These are phyloP conservation scores for Atethmia centrago DNA, from an alignment of 2,888 invertebrate species.

Conservation along the genomic window DNA sequence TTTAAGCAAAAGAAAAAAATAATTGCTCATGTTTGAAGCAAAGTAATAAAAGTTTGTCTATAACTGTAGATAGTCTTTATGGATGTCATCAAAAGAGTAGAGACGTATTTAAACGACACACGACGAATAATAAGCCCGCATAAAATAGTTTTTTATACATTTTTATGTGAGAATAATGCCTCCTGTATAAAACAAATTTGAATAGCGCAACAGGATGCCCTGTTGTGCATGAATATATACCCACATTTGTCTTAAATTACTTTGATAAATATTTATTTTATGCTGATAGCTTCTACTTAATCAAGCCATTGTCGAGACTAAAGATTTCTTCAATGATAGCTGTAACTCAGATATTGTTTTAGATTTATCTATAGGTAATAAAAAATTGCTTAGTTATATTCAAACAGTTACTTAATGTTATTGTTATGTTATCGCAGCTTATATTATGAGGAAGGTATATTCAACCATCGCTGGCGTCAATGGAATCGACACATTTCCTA, in stretches of 20 bases:
- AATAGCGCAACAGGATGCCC: constrained; percentile 74
- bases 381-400: background rate
- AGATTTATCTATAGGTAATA: background rate
- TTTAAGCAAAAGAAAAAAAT: background rate
- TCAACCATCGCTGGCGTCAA: constrained; percentile 39
- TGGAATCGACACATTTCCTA: constrained; percentile 51
- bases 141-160: constrained; percentile 72
- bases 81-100: constrained; percentile 72
- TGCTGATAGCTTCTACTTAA: constrained; percentile 32
- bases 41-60: constrained; percentile 61
- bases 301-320: constrained; percentile 33
- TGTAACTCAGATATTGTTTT: background rate
- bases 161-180: constrained; percentile 75
- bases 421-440: constrained; percentile 5
- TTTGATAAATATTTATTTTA: constrained; percentile 59
- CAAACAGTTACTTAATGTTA: background rate
- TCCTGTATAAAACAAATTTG: constrained; percentile 68
- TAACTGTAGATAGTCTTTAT: constrained; percentile 64
- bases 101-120: constrained; percentile 74
- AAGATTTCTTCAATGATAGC: constrained; percentile 21
- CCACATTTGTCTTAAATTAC: constrained; percentile 60
- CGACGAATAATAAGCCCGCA: constrained; percentile 80
- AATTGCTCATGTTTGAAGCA: constrained; percentile 11
- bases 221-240: constrained; percentile 54
- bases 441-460: constrained; percentile 9